Percentiles rank a stretch among this genome's conserved stretches.
Evolutionary conservation across 2,888 invertebrate genomes (phyloP).

Genomic region (Fabriciana adippe): DNA sequence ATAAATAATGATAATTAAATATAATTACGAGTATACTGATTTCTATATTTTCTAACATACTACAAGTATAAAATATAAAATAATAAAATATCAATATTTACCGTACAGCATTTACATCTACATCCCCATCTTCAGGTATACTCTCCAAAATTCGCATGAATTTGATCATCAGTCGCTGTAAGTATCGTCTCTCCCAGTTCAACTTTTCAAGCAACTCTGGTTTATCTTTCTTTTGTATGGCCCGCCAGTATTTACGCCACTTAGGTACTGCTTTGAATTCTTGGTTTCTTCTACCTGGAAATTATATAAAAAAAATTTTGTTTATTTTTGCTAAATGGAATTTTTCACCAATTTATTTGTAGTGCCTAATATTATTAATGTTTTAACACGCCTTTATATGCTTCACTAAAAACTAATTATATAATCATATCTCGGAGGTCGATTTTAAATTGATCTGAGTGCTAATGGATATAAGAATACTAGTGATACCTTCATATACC

Average conservation of each 20-base stretch:
- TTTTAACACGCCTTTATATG: no score
- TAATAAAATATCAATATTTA: constrained; percentile 36
- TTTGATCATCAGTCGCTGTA: constrained; percentile 92
- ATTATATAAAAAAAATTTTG: constrained; percentile 5
- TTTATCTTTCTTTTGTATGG: constrained; percentile 92
- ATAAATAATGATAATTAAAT: no score
- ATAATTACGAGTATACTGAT: no score
- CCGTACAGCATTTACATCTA: constrained; percentile 81
- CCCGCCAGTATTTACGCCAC: constrained; percentile 96
- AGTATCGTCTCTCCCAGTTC: constrained; percentile 93
- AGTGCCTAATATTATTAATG: no score
- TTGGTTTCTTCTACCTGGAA: constrained; percentile 88
- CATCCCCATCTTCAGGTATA: constrained; percentile 84
- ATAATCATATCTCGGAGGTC: no score
- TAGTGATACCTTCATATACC: no score
- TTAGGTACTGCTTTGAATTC: constrained; percentile 93
- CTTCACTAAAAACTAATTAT: no score
- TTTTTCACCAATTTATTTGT: not conserved
- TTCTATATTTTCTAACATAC: no score
- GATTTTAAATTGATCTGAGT: no score
- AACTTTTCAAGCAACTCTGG: constrained; percentile 86
- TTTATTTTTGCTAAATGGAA: not conserved
- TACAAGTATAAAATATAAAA: not conserved
- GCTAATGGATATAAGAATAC: no score
- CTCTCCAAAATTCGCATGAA: constrained; percentile 92